Base-by-base conservation (phyloP, 2,888 invertebrate species). In the Digitonthophagus gazella region DNA sequence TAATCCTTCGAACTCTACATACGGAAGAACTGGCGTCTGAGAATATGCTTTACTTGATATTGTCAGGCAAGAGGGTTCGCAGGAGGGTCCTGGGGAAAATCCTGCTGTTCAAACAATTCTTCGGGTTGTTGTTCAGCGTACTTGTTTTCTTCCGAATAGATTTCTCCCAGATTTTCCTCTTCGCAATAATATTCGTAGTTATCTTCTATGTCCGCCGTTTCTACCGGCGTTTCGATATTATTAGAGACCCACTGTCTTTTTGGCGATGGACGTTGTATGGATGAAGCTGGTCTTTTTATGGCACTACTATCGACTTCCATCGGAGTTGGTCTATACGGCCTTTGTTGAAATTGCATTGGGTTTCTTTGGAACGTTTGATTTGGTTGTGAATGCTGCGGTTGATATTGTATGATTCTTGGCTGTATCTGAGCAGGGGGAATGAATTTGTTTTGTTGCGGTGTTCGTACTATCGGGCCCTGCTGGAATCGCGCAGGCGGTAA, bases 61-160 rank as follows among this genome's bases (percentile, higher is more conserved):
- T 11, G 22, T 66, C 15, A 66, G 20, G 20, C 6, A 19, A 22
- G 64, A 14, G 19, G 14, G 22, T 64, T n/a, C 64, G 64, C 14
- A 11, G 16, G 57, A 5, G 6, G 2, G 28, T 20, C 65, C 65
- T 3, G 18, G 5, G 14, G 15, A n/a, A 18, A 11, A 3, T 66
- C 56, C 19, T 58, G 19, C 1, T 0, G 76, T 58, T 58, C 58
- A 58, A 11, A 15, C 4, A 18, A 15, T 58, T 0, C 8, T 75
- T 1, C 11, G n/a, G n/a, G n/a, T n/a, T n/a, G n/a, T n/a, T n/a
- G n/a, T n/a, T n/a, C n/a, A n/a, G n/a, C n/a, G n/a, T n/a, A n/a
- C n/a, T n/a, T n/a, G n/a, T n/a, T n/a, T 15, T 58, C 57, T 2
- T 57, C 14, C n/a, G n/a, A n/a, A n/a, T n/a, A n/a, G 57, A 15